Evolutionary conservation across 2,888 invertebrate species (phyloP).

Genomic region (Smittia aterrima): DNA sequence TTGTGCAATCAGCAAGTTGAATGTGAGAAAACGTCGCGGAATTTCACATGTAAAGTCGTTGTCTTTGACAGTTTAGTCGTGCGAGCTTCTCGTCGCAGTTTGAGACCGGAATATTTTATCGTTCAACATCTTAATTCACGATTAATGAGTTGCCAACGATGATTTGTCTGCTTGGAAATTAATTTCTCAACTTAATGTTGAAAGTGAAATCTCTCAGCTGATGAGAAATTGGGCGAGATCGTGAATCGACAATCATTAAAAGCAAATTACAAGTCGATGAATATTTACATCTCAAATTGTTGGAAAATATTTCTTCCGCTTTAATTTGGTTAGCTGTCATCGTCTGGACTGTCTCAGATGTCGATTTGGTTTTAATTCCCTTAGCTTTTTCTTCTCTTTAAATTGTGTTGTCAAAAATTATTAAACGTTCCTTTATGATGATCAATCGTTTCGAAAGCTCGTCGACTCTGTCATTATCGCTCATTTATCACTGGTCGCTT

Average conservation of each 20-base stretch:
- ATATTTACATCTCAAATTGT: background rate
- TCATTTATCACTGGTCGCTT: constrained; percentile 21
- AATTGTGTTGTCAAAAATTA: background rate
- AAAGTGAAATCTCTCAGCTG: constrained; percentile 1
- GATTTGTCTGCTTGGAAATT: background rate
- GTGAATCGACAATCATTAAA: background rate
- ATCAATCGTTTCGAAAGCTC: constrained; percentile 12
- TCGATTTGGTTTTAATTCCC: background rate
- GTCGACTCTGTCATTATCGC: constrained; percentile 21
- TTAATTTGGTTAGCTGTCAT: background rate
- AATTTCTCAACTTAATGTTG: background rate
- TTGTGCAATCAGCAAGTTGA: too few relatives aligned
- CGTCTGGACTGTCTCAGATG: background rate
- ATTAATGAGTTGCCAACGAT: background rate
- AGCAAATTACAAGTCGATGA: background rate
- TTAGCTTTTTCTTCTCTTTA: background rate
- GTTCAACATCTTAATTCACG: too few relatives aligned
- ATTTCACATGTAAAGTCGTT: too few relatives aligned
- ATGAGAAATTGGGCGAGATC: background rate
- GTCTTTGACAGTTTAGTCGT: too few relatives aligned
- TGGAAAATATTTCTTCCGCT: background rate
- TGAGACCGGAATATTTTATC: too few relatives aligned
- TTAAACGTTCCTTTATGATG: background rate
- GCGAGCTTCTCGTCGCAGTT: too few relatives aligned
- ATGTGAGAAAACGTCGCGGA: too few relatives aligned